Evolutionary conservation across 2,797 vertebrate species (phyloP).

Genomic region (Myotis pilosus): DNA sequence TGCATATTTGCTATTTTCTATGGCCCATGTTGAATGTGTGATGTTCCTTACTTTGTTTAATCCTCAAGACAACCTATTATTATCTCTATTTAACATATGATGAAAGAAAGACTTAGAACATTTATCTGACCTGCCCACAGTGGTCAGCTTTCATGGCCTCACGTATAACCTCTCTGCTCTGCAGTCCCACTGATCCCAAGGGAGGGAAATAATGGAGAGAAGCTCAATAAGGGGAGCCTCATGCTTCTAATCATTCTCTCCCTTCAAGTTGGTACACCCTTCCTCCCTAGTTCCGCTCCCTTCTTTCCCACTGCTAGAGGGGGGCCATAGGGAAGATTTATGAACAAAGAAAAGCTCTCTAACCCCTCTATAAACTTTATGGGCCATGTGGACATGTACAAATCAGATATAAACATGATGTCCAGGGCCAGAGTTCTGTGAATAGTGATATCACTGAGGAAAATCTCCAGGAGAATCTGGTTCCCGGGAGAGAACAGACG

Average conservation of each 20-base stretch:
- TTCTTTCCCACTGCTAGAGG: slow-evolving; percentile 33
- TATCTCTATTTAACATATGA: background rate
- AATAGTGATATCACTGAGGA: slow-evolving; percentile 83
- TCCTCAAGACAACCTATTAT: background rate
- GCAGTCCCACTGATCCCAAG: background rate
- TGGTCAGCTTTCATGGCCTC: background rate
- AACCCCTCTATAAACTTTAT: slow-evolving; percentile 83
- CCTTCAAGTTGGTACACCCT: background rate
- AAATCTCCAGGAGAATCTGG: slow-evolving; percentile 84
- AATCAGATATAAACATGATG: slow-evolving; percentile 82
- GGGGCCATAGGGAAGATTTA: slow-evolving; percentile 71
- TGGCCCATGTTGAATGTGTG: background rate
- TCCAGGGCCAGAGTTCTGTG: slow-evolving; percentile 81
- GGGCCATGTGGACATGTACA: slow-evolving; percentile 83
- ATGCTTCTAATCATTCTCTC: background rate
- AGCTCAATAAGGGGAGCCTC: background rate
- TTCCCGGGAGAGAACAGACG: slow-evolving; percentile 83
- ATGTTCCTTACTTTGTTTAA: background rate
- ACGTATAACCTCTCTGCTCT: background rate
- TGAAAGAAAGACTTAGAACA: background rate
- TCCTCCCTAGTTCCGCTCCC: background rate
- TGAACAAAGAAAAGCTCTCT: slow-evolving; percentile 78
- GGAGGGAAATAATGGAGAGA: background rate
- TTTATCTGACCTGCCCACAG: background rate
- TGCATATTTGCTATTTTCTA: background rate